Base-by-base conservation (phyloP, 2,797 vertebrate genomes). In the Zalophus californianus region DNA sequence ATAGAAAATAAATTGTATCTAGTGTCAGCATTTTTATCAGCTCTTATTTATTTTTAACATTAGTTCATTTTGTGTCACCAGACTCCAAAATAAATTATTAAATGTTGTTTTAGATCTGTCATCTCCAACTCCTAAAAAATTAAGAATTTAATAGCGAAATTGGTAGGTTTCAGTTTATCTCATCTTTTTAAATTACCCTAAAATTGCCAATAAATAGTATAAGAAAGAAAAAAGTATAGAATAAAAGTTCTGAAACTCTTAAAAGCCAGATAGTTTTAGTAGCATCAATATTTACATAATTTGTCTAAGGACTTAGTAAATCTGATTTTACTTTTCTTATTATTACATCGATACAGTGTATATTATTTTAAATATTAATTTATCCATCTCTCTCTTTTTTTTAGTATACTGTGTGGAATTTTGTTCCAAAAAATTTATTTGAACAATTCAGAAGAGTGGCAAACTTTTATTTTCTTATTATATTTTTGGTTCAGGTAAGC, bases 381-480 rank as follows among this genome's bases (percentile, higher is more conserved):
- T 77, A 52, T 79, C 72, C 32, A 78, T 93, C 66, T 82, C 78
- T 66, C 25, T 58, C 88, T 78, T 92, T 68, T 38, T 97, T 98
- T 86, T 98, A 99, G 99, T 99, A 99, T 98, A 99, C 99, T 25
- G 97, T 99, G 94, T 99, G 99, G 99, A 99, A 99, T 99, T 99
- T 99, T 98, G 98, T 99, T 98, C 99, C 99, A 48, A 99, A 99
- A 99, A 99, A 99, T 99, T 99, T 99, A 98, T 99, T 99, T 97
- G 99, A 99, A 97, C 99, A 99, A 98, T 99, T 99, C 99, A 99
- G 99, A 99, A 99, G 99, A 98, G 99, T 99, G 98, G 99, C 99
- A 98, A 99, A 99, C 98, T 99, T 99, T 98, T 99, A 99, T 98
- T 99, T 99, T 98, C 99, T 99, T 98, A 99, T 99, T 96, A 99